phyloP scores from a whole-genome alignment of 2,888 invertebrate genomes.

The Chymomyza fuscimana region DNA sequence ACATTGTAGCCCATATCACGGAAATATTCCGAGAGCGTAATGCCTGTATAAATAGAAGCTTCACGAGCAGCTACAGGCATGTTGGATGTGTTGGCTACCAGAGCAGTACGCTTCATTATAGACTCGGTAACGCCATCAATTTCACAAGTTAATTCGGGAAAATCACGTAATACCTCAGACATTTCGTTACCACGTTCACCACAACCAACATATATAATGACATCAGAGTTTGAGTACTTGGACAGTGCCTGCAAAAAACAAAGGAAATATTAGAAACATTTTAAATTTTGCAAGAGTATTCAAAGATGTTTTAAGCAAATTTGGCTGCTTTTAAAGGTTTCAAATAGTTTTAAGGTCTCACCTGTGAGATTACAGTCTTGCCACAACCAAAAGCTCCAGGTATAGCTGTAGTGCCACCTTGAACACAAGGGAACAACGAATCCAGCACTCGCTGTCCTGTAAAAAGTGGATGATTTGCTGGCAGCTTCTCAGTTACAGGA shows the following conservation, averaged over 20 bases:
- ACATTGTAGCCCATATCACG: constrained; percentile 99
- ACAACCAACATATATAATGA: constrained; percentile 99
- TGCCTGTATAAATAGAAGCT: constrained; percentile 99
- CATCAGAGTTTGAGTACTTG: constrained; percentile 99
- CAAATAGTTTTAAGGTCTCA: constrained; percentile 7
- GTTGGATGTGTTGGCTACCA: constrained; percentile 99
- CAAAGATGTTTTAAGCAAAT: no score
- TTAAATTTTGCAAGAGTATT: background rate
- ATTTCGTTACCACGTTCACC: constrained; percentile 99
- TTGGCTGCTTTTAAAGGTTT: no score
- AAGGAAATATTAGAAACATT: constrained; percentile 83
- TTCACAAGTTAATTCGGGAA: constrained; percentile 98
- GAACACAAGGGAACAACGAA: constrained; percentile 98
- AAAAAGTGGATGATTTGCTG: constrained; percentile 97
- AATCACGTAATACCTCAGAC: constrained; percentile 99
- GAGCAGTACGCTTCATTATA: constrained; percentile 99
- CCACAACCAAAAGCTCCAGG: constrained; percentile 99
- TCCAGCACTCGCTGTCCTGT: constrained; percentile 99
- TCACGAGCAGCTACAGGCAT: constrained; percentile 99
- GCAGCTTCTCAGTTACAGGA: constrained; percentile 97
- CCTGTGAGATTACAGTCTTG: constrained; percentile 85
- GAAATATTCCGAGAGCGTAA: constrained; percentile 99
- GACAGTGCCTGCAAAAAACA: constrained; percentile 89
- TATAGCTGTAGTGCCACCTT: constrained; percentile 99
- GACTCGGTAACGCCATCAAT: constrained; percentile 97